phyloP scores from a whole-genome alignment of 2,113 vertebrate species.

The Protobothrops flavoviridis region DNA sequence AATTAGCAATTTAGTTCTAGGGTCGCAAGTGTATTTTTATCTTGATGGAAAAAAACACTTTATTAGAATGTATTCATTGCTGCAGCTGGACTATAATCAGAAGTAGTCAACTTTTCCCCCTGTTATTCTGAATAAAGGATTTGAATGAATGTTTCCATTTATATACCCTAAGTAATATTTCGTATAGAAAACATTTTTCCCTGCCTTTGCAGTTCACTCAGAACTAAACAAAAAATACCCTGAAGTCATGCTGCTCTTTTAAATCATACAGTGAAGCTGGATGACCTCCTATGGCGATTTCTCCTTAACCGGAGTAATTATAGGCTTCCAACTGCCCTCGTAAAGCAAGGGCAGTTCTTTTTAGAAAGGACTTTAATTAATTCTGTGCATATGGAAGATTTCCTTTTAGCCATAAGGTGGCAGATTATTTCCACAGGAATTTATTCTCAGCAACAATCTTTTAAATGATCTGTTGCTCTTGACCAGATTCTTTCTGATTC shows the following conservation, averaged over 20 bases:
- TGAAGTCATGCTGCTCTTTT: slow-evolving; percentile 60
- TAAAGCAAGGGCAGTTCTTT: slow-evolving; percentile 58
- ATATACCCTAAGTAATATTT: slow-evolving; percentile 55
- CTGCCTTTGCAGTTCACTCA: slow-evolving; percentile 50
- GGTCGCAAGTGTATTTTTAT: slow-evolving; percentile 38
- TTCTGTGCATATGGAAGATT: slow-evolving; percentile 58
- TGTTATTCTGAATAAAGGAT: slow-evolving; percentile 41
- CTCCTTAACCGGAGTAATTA: slow-evolving; percentile 70
- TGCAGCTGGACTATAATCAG: slow-evolving; percentile 19
- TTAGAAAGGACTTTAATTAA: slow-evolving; percentile 71
- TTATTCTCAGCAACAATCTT: slow-evolving; percentile 32
- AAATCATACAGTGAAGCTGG: slow-evolving; percentile 46
- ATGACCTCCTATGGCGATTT: slow-evolving; percentile 52
- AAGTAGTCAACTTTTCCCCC: neutral
- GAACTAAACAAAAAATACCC: slow-evolving; percentile 61
- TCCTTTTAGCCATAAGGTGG: slow-evolving; percentile 46
- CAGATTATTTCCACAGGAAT: slow-evolving; percentile 54
- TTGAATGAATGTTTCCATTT: slow-evolving; percentile 61
- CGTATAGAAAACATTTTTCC: slow-evolving; percentile 35
- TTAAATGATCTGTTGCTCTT: slow-evolving; percentile 38
- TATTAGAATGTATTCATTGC: slow-evolving; percentile 20
- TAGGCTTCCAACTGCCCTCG: slow-evolving; percentile 63
- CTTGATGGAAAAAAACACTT: neutral
- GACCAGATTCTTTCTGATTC: slow-evolving; percentile 12
- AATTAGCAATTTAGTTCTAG: slow-evolving; percentile 38